Evolutionary conservation across 1,140 invertebrate species (phyloP).

Genomic region (Zaprionus kolodkinae): DNA sequence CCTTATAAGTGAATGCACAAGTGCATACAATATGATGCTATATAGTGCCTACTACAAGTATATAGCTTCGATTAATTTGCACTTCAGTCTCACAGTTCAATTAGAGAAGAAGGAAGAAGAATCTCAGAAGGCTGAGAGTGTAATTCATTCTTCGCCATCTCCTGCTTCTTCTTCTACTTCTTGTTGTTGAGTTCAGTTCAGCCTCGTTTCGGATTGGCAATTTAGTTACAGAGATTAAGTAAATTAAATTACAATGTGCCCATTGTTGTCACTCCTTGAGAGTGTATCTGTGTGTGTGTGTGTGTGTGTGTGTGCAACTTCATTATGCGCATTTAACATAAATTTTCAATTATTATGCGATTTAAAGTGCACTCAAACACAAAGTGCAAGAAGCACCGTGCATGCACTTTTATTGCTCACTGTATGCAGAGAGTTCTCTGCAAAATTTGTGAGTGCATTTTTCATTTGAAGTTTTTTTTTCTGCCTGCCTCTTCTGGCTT

Average conservation of each 20-base stretch:
- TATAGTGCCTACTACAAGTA: not conserved
- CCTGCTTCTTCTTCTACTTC: conserved; percentile 8
- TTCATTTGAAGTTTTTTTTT: conserved; percentile 41
- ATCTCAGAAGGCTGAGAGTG: not conserved
- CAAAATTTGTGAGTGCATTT: conserved; percentile 67
- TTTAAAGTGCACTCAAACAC: conserved; percentile 65
- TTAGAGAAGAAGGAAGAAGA: conserved; percentile 10
- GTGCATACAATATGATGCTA: conserved; percentile 32
- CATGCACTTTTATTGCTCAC: conserved; percentile 54
- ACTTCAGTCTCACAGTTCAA: conserved; percentile 47
- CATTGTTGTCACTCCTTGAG: conserved; percentile 52
- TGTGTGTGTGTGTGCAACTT: conserved; percentile 55
- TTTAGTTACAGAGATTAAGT: conserved; percentile 65
- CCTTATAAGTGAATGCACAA: conserved; percentile 33
- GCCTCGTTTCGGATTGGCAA: conserved; percentile 40
- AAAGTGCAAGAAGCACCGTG: conserved; percentile 1
- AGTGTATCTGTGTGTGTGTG: conserved; percentile 40
- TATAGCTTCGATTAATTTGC: conserved; percentile 43
- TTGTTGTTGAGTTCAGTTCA: conserved; percentile 12
- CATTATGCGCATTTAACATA: conserved; percentile 79
- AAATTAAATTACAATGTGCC: conserved; percentile 79
- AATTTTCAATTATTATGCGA: conserved; percentile 81
- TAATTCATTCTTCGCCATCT: not conserved
- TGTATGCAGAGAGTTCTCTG: conserved; percentile 36
- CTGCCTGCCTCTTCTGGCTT: conserved; percentile 29